Evolutionary conservation across 1,140 invertebrate genomes (phyloP), one percentile per base, ranked within the genome.

Genomic region (Bombus superbus): DNA sequence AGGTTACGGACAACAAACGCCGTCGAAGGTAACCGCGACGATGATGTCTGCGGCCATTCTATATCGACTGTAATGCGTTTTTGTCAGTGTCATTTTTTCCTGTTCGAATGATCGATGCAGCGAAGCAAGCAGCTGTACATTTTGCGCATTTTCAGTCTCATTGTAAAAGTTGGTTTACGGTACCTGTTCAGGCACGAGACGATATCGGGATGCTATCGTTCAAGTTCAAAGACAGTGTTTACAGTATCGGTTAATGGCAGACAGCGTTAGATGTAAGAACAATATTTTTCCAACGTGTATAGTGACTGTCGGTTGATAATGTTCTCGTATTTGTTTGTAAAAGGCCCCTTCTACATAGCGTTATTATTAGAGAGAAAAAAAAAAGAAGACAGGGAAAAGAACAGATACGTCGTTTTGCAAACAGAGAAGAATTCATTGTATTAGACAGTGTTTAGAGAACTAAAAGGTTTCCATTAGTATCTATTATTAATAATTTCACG

Each of bases 21-120:
- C 35, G 38, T 40, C 42, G 35, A 73, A 73, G 44, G 80, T 66
- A n/a, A 68, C 22, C 25, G n/a, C 10, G 59, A 25, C 9, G 47
- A 18, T 53, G 71, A 74, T 82, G 81, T 66, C 18, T 53, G 15
- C 47, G 18, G 18, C 18, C 42, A 83, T 38, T 44, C 40, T 62
- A 83, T 53, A 47, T 40, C 35, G 15, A 22, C 18, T 75, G 47
- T 47, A 28, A 66, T 66, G 15, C 9, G n/a, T 82, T 66, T 10
- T 38, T 75, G 66, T 47, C 35, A 8, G 35, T 22, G 11, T 72
- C 3, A 42, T n/a, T 42, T 42, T 32, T 13, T n/a, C 38, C 4
- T 38, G 38, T 38, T 38, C 38, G 38, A 38, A 11, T 8, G 8
- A 11, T 3, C 18, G 8, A 25, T 22, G 2, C 9, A 40, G 25